phyloP scores from a whole-genome alignment of 1,140 invertebrate genomes.

The Nebria ingens region DNA sequence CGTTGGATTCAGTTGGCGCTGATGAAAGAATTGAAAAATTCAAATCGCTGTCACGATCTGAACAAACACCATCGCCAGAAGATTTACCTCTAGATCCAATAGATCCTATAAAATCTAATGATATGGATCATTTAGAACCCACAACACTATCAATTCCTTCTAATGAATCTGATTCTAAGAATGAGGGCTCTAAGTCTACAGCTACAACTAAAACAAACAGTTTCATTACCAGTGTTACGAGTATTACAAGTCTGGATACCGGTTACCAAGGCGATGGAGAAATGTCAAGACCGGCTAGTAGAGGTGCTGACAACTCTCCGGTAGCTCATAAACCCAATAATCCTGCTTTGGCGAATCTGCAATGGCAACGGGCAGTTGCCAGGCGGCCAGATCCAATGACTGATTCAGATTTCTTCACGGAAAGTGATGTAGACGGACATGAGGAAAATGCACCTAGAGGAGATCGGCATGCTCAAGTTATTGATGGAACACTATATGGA shows the following conservation, averaged over 20 bases:
- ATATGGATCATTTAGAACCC: constrained; percentile 34
- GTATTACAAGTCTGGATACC: constrained; percentile 73
- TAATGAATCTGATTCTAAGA: constrained; percentile 42
- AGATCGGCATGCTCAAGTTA: constrained; percentile 63
- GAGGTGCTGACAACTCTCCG: constrained; percentile 58
- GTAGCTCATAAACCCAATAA: constrained; percentile 32
- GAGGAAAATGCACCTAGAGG: constrained; percentile 55
- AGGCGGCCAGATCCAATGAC: constrained; percentile 71
- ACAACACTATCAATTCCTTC: constrained; percentile 17
- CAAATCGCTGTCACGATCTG: constrained; percentile 35
- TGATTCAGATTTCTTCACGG: constrained; percentile 80
- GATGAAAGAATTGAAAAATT: constrained; percentile 19
- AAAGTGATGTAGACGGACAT: constrained; percentile 71
- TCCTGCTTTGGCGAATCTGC: constrained; percentile 11
- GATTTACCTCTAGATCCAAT: constrained; percentile 66
- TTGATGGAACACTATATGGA: constrained; percentile 73
- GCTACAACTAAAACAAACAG: constrained; percentile 50
- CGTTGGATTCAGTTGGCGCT: constrained; percentile 31
- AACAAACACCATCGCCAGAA: constrained; percentile 70
- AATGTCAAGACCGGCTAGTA: constrained; percentile 66
- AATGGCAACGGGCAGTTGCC: constrained; percentile 23
- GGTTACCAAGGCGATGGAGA: constrained; percentile 81
- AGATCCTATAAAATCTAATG: constrained; percentile 38
- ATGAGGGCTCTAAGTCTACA: constrained; percentile 45
- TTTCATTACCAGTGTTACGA: constrained; percentile 73